Percentiles rank a stretch among this genome's conserved stretches.
These are phyloP conservation scores for Atta cephalotes DNA, from an alignment of 1,140 invertebrate genomes.

Conservation along the genomic window DNA sequence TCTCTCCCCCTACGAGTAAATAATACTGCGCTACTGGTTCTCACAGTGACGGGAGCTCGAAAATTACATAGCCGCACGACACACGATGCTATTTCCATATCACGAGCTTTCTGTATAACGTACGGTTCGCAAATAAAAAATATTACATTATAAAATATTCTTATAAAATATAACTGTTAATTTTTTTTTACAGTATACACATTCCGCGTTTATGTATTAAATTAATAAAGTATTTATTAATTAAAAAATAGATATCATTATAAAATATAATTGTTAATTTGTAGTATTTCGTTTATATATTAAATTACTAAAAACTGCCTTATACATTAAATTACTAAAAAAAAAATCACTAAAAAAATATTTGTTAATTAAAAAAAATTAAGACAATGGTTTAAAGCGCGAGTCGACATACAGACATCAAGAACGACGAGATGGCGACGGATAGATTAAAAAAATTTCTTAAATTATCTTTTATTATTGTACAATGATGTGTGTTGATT, in stretches of 20 bases:
- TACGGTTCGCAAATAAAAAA: conserved; percentile 54
- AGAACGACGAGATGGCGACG: neutral
- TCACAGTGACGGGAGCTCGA: conserved; percentile 44
- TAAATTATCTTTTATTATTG: neutral
- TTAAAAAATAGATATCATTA: conserved; percentile 59
- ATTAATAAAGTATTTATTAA: conserved; percentile 57
- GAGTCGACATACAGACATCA: neutral
- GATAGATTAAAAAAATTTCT: neutral
- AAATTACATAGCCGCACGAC: conserved; percentile 55
- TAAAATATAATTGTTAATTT: conserved; percentile 59
- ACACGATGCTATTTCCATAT: conserved; percentile 27
- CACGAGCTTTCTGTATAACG: conserved; percentile 35
- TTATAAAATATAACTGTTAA: conserved; percentile 56
- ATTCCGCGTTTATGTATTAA: conserved; percentile 43
- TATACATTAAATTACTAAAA: conserved; percentile 47
- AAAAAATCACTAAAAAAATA: conserved; percentile 41
- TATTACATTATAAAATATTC: conserved; percentile 48
- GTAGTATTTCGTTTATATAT: conserved; percentile 35
- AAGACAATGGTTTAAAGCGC: conserved; percentile 19
- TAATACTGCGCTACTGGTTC: conserved; percentile 60
- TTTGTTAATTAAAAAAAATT: conserved; percentile 40
- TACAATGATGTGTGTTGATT: neutral
- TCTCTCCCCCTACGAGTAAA: conserved; percentile 48
- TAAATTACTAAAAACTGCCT: conserved; percentile 45
- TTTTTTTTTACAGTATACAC: conserved; percentile 34